A percentile compares a stretch with the other conserved stretches of the same genome.
Conservation (phyloP, 2,113 vertebrate species). For the Gasterosteus aculeatus region DNA sequence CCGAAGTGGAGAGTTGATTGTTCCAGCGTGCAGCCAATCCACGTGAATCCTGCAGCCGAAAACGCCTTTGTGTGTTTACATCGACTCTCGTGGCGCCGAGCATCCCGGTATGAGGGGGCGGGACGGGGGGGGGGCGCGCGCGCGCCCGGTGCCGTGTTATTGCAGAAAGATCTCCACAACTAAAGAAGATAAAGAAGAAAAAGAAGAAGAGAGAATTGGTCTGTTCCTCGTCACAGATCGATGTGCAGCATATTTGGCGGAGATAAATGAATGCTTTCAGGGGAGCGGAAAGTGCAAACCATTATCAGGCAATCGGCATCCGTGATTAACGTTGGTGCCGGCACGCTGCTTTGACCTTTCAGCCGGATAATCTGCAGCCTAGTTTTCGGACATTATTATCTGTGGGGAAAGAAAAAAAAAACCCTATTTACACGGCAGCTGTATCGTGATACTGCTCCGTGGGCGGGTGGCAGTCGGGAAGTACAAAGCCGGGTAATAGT, state of each 20-base stretch:
- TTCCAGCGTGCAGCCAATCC: slow-evolving; percentile 58
- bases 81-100: slow-evolving; percentile 65
- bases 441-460: slow-evolving; percentile 62
- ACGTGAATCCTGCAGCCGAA: slow-evolving; percentile 74
- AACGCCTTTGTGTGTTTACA: slow-evolving; percentile 80
- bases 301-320: slow-evolving; percentile 52
- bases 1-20: slow-evolving; percentile 62
- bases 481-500: slow-evolving; percentile 74
- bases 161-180: slow-evolving; percentile 44
- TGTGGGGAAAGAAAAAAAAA: slow-evolving; percentile 35
- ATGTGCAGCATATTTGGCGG: slow-evolving; percentile 29
- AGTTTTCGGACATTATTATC: slow-evolving; percentile 67
- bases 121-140: slow-evolving; percentile 27
- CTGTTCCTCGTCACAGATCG: slow-evolving; percentile 17
- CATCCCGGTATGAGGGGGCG: slow-evolving; percentile 57
- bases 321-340: slow-evolving; percentile 57
- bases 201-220: not conserved
- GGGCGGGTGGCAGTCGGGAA: slow-evolving; percentile 74
- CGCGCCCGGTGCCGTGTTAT: slow-evolving; percentile 35
- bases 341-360: slow-evolving; percentile 62
- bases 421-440: slow-evolving; percentile 64
- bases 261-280: slow-evolving; percentile 34
- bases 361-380: slow-evolving; percentile 36
- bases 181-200: not conserved
- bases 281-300: slow-evolving; percentile 41